A percentile compares a stretch with the other conserved stretches of the same genome.
These are phyloP conservation scores for Alitta virens DNA, from an alignment of 2,888 invertebrate genomes.

Conservation along the genomic window DNA sequence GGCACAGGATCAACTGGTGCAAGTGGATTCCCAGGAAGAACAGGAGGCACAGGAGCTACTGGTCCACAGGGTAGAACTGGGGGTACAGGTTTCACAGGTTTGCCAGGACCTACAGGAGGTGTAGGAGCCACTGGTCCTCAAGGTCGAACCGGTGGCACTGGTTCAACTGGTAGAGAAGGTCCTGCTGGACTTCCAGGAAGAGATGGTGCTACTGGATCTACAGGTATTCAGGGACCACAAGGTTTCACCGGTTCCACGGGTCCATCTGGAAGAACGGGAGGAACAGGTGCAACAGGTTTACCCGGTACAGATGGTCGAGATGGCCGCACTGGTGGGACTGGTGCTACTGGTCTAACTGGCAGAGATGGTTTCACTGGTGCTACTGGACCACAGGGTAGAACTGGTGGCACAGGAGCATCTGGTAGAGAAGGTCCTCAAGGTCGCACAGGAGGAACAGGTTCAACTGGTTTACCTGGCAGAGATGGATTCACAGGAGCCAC, in stretches of 20 bases:
- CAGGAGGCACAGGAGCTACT: conserved; percentile 61
- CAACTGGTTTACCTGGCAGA: conserved; percentile 41
- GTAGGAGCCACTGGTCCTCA: conserved; percentile 11
- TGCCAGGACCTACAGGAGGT: conserved; percentile 15
- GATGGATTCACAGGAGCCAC: conserved; percentile 60
- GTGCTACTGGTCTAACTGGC: conserved; percentile 11
- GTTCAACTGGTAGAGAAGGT: conserved; percentile 13
- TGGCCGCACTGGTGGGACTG: conserved; percentile 61
- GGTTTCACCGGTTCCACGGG: conserved; percentile 17
- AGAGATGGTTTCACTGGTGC: conserved; percentile 13
- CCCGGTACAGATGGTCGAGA: conserved; percentile 13
- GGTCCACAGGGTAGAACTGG: conserved; percentile 14
- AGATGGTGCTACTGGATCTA: conserved; percentile 4
- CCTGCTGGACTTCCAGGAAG: not conserved
- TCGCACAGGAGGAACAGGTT: conserved; percentile 61
- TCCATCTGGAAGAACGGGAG: conserved; percentile 18
- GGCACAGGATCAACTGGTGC: conserved; percentile 18
- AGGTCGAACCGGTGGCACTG: conserved; percentile 7
- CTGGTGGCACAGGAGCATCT: conserved; percentile 9
- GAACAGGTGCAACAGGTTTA: conserved; percentile 2
- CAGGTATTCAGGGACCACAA: conserved; percentile 10
- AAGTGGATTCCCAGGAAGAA: conserved; percentile 18
- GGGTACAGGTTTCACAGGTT: conserved; percentile 9
- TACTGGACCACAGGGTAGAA: conserved; percentile 13
- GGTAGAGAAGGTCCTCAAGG: conserved; percentile 14